These are phyloP conservation scores for Laothoe populi DNA, from an alignment of 2,888 invertebrate species.

Conservation along the genomic window DNA sequence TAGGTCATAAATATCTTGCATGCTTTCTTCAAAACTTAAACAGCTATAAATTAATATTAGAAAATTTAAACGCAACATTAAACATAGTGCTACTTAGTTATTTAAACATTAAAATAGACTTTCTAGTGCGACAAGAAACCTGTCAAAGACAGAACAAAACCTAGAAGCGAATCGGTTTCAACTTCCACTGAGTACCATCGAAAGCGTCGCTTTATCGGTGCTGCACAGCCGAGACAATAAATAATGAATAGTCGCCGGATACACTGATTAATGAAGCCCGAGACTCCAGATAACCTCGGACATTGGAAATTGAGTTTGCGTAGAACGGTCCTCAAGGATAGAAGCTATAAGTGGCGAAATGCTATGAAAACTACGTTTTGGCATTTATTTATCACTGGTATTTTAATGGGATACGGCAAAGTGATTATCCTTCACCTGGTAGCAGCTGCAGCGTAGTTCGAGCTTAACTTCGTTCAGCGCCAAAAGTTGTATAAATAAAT, in stretches of 20 bases:
- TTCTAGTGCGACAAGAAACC: conserved; percentile 3
- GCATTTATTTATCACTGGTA: too few species aligned
- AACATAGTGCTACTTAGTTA: background rate
- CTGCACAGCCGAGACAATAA: conserved; percentile 4
- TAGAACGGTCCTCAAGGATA: conserved; percentile 11
- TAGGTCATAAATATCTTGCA: too few species aligned
- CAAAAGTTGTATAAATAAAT: too few species aligned
- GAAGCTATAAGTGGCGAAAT: background rate
- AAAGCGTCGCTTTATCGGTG: conserved; percentile 1
- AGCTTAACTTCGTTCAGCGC: too few species aligned
- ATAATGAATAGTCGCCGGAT: conserved; percentile 22
- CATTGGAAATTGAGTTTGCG: conserved; percentile 18
- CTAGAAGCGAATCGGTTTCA: background rate
- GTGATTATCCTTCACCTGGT: too few species aligned
- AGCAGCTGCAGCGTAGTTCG: too few species aligned
- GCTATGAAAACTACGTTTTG: background rate
- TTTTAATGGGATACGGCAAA: too few species aligned
- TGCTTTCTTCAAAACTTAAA: too few species aligned
- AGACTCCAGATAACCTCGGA: conserved; percentile 21
- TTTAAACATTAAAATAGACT: background rate
- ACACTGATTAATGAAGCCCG: conserved; percentile 24
- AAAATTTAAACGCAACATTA: background rate
- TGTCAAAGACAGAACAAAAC: conserved; percentile 9
- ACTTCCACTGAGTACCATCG: background rate
- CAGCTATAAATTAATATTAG: background rate